Conservation (phyloP, 2,888 invertebrate genomes). For the Troides helena region DNA sequence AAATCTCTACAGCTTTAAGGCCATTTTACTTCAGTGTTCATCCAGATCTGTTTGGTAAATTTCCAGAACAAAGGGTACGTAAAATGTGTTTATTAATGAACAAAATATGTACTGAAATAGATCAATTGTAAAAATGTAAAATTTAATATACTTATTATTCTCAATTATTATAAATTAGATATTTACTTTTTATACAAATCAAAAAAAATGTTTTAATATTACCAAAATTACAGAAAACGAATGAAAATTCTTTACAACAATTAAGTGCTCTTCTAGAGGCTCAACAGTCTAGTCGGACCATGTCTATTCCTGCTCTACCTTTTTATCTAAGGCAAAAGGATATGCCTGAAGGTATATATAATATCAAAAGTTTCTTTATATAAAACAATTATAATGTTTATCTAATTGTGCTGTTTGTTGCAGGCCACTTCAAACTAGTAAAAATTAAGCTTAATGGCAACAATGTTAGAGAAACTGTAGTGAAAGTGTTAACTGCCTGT, state of each 20-base stretch:
- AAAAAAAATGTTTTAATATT: background rate
- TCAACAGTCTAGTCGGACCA: conserved; percentile 83
- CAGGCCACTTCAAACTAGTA: conserved; percentile 86
- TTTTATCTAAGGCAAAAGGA: conserved; percentile 89
- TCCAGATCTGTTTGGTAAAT: conserved; percentile 96
- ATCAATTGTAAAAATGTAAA: too few relatives aligned
- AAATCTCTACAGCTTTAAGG: conserved; percentile 93
- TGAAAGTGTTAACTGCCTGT: conserved; percentile 88
- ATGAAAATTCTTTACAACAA: conserved; percentile 94
- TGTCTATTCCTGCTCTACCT: conserved; percentile 82
- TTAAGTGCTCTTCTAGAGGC: conserved; percentile 92
- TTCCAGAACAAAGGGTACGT: conserved; percentile 91
- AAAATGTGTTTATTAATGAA: conserved; percentile 7
- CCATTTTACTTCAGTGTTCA: conserved; percentile 98
- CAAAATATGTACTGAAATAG: background rate
- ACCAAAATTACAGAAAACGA: conserved; percentile 83
- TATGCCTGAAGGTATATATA: conserved; percentile 72
- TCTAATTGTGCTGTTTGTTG: conserved; percentile 39
- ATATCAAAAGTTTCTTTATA: background rate
- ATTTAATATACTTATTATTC: too few relatives aligned
- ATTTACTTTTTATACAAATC: too few relatives aligned
- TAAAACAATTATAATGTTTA: background rate
- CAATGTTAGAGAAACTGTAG: conserved; percentile 86
- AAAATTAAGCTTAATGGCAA: conserved; percentile 85
- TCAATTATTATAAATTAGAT: too few relatives aligned